Evolutionary conservation across 1,140 invertebrate species (phyloP).

Genomic region (Papilio xuthus): DNA sequence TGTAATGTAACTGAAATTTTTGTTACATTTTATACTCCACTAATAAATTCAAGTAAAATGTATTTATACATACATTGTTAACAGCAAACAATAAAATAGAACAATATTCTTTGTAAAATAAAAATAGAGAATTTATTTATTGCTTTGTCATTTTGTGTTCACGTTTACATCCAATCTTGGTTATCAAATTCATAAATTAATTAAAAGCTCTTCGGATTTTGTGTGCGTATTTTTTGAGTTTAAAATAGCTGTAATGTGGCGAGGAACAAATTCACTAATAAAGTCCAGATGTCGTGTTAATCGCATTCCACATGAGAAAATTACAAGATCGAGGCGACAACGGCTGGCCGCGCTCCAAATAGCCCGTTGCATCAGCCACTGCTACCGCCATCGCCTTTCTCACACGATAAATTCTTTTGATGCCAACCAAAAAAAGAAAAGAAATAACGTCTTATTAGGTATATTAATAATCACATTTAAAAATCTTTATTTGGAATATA

Average conservation of each 20-base stretch:
- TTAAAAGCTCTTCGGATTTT: neutral
- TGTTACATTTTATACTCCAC: neutral
- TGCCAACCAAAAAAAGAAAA: constrained; percentile 24
- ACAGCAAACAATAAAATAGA: too few species aligned
- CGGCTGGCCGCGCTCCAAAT: constrained; percentile 65
- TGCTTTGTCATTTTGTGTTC: too few species aligned
- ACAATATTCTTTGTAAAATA: too few species aligned
- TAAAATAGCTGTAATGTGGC: constrained; percentile 22
- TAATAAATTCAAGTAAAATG: neutral
- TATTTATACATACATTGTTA: too few species aligned
- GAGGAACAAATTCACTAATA: constrained; percentile 31
- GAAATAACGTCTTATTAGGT: neutral
- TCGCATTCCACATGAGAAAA: constrained; percentile 72
- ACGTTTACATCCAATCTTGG: too few species aligned
- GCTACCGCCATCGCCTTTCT: constrained; percentile 54
- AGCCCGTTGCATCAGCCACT: constrained; percentile 57
- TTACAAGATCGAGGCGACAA: constrained; percentile 64
- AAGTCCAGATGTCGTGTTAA: constrained; percentile 70
- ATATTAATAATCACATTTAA: neutral
- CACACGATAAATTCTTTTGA: constrained; percentile 65
- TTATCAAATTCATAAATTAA: neutral
- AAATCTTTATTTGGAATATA: too few species aligned
- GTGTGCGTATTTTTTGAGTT: neutral
- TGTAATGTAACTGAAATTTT: neutral
- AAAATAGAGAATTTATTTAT: too few species aligned